phyloP scores from a whole-genome alignment of 2,888 invertebrate genomes.

The Platycheirus albimanus region DNA sequence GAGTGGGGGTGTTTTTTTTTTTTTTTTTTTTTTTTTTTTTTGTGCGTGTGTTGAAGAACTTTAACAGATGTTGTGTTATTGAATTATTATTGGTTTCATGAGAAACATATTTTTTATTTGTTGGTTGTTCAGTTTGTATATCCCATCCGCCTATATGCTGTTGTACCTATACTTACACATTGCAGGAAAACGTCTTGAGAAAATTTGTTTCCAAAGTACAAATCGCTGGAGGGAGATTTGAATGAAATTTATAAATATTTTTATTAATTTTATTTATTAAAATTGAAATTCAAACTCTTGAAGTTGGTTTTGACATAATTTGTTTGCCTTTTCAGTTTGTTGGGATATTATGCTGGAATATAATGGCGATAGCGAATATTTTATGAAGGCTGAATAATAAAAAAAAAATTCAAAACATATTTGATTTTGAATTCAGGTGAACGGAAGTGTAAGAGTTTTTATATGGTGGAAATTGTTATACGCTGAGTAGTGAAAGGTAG shows the following conservation, averaged over 20 bases:
- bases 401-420: no score
- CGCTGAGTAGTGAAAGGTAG: no score
- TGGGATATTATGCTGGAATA: background rate
- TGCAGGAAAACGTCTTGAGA: background rate
- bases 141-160: no score
- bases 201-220: no score
- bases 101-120: slow-evolving; percentile 28
- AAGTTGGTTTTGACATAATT: background rate
- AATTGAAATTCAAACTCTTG: slow-evolving; percentile 11
- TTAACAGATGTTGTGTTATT: slow-evolving; percentile 56
- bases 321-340: background rate
- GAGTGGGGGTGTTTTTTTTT: background rate
- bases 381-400: no score
- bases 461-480: no score
- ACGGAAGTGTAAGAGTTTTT: no score
- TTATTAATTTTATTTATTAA: background rate
- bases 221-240: background rate
- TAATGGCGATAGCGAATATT: no score
- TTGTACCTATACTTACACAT: background rate
- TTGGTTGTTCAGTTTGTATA: no score
- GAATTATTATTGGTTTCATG: slow-evolving; percentile 62
- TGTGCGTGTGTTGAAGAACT: background rate
- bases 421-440: no score
- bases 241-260: background rate
- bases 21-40: background rate